Conservation (phyloP, 2,888 invertebrate genomes). For the Congeria kusceri region DNA sequence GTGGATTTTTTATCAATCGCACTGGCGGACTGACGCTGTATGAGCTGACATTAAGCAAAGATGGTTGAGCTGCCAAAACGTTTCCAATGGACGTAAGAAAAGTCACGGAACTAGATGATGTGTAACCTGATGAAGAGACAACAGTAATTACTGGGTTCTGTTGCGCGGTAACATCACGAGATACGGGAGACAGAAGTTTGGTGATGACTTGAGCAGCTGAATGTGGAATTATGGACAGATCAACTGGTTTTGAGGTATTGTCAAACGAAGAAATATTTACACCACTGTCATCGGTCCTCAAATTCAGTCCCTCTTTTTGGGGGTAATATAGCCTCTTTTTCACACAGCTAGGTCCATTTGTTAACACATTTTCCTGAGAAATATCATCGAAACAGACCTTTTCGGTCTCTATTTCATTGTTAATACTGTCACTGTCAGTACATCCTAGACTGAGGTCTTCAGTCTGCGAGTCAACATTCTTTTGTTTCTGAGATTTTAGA, state of each 20-base stretch:
- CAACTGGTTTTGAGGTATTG: background rate
- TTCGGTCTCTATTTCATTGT: conserved; percentile 1
- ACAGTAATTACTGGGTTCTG: background rate
- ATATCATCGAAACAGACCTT: background rate
- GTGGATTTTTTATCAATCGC: background rate
- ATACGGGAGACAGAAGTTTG: background rate
- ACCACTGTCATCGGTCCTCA: no score
- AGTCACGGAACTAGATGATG: no score
- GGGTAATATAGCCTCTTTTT: background rate
- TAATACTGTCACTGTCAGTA: background rate
- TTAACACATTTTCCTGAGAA: conserved; percentile 7
- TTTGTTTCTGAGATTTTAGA: background rate
- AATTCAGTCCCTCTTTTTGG: background rate
- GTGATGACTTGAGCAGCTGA: background rate
- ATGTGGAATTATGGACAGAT: background rate
- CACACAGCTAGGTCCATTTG: background rate
- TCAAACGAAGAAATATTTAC: background rate
- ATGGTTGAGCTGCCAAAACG: background rate
- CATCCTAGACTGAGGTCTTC: no score
- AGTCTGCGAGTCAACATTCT: background rate
- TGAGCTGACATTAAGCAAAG: background rate
- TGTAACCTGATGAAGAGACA: no score
- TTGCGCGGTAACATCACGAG: background rate
- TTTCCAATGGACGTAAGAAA: no score
- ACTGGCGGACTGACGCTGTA: background rate